Conservation (phyloP, 2,888 invertebrate genomes). For the Pristionchus arcanus region DNA sequence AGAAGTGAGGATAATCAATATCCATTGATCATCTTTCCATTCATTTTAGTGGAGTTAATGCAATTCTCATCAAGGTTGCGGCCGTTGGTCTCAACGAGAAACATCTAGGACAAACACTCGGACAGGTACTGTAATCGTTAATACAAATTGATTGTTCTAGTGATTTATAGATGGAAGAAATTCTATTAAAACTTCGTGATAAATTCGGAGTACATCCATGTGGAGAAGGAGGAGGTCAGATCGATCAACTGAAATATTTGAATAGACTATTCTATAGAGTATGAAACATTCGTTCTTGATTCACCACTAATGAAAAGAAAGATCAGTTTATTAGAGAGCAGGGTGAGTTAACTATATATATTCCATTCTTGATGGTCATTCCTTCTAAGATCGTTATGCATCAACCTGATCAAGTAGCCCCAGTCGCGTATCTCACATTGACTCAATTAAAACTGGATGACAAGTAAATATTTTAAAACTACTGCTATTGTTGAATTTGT, state of each 20-base stretch:
- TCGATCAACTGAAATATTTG: not conserved
- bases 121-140: slow-evolving; percentile 61
- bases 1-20: slow-evolving; percentile 81
- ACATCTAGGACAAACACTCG: slow-evolving; percentile 74
- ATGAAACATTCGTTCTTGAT: slow-evolving; percentile 97
- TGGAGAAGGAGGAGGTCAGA: slow-evolving; percentile 91
- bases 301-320: slow-evolving; percentile 90
- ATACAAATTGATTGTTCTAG: not conserved
- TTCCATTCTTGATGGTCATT: not conserved
- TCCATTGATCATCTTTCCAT: not conserved
- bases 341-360: slow-evolving; percentile 57
- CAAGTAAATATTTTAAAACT: slow-evolving; percentile 79
- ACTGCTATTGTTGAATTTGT: not conserved
- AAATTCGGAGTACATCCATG: slow-evolving; percentile 96
- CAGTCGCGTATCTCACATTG: slow-evolving; percentile 94
- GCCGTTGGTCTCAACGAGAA: slow-evolving; percentile 90
- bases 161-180: slow-evolving; percentile 87
- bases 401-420: slow-evolving; percentile 93
- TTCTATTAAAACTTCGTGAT: slow-evolving; percentile 91
- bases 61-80: slow-evolving; percentile 96
- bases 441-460: slow-evolving; percentile 88
- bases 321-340: slow-evolving; percentile 63
- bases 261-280: slow-evolving; percentile 84
- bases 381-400: slow-evolving; percentile 87
- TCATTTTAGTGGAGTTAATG: slow-evolving; percentile 86